Conservation (phyloP, 2,113 vertebrate species). For the Parus major region DNA sequence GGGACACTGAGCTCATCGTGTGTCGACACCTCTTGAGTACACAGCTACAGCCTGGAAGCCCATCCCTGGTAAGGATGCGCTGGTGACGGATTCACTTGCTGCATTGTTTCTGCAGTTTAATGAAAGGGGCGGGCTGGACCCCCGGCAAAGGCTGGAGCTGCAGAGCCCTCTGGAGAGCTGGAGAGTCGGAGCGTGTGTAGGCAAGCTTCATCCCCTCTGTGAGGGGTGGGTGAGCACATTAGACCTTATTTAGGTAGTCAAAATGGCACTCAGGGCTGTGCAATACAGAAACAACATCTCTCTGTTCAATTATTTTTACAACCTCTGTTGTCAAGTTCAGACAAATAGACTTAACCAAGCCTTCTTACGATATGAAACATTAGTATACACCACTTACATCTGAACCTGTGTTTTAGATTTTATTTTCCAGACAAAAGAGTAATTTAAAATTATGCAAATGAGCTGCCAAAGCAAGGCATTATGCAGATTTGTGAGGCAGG, state of each 20-base stretch:
- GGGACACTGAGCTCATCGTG: neutral
- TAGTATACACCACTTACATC: neutral
- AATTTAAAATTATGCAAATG: constrained; percentile 48
- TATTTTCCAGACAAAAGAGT: constrained; percentile 50
- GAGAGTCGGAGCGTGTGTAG: neutral
- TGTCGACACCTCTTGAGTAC: neutral
- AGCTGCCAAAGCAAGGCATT: constrained; percentile 23
- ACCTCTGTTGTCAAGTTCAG: neutral
- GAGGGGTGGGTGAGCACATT: neutral
- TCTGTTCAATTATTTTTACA: neutral
- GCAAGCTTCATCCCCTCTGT: neutral
- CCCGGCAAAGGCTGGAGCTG: neutral
- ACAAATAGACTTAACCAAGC: neutral
- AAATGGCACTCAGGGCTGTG: neutral
- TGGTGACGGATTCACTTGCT: neutral
- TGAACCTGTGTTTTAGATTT: constrained; percentile 1
- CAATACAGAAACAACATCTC: neutral
- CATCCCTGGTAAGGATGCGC: neutral
- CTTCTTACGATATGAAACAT: neutral
- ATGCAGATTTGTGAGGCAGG: constrained; percentile 42
- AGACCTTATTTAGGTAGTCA: neutral
- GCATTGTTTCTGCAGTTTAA: neutral
- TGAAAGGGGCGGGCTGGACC: neutral
- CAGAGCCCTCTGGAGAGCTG: neutral
- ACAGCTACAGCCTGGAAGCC: neutral